Base-by-base conservation (phyloP, 2,797 vertebrate genomes). In the Enteromius unitaeniatus region DNA sequence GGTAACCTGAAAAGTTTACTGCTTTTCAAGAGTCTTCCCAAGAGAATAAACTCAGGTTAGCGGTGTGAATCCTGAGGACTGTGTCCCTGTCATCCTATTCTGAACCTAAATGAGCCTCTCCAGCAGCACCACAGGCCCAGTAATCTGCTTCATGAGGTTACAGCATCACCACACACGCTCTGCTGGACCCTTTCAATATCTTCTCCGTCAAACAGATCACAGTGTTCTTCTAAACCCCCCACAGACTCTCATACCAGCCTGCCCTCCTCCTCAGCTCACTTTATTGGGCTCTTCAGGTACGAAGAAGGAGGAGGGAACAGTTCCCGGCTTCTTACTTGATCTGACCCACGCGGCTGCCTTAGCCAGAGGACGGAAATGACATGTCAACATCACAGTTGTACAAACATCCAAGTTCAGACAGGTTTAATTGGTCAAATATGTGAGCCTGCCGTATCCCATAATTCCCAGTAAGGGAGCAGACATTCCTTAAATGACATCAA, bases 401-500 rank as follows among this genome's bases (percentile, higher is more conserved):
- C 75, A 78, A 84, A 84, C 82, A 84, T 72, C 53, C 34, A 62
- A 62, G 49, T 84, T 62, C 67, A 84, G 75, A 60, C 75, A 62
- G 65, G 65, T 78, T 78, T 78, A 62, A 70, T 84, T 84, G 51
- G 42, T 78, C 53, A 78, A 78, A 51, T 72, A 84, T 78, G 75
- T 72, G 75, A 72, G 75, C 65, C 37, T 26, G 21, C 75, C 6
- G 2, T 37, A 62, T 49, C 28, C 23, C 65, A 28, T 47, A 34
- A 60, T 64, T 70, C 75, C 53, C 69, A 49, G 31, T 40, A 40
- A 78, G 28, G 28, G 21, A 78, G 74, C 40, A 72, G 67, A 78
- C 40, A 84, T 78, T 78, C 82, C 82, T 84, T 15, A 11, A 72
- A 65, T 83, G 75, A 78, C 82, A 78, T 78, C 65, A 60, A 72